Conservation (phyloP, 2,888 invertebrate genomes). For the Stictocephala bisonia region DNA sequence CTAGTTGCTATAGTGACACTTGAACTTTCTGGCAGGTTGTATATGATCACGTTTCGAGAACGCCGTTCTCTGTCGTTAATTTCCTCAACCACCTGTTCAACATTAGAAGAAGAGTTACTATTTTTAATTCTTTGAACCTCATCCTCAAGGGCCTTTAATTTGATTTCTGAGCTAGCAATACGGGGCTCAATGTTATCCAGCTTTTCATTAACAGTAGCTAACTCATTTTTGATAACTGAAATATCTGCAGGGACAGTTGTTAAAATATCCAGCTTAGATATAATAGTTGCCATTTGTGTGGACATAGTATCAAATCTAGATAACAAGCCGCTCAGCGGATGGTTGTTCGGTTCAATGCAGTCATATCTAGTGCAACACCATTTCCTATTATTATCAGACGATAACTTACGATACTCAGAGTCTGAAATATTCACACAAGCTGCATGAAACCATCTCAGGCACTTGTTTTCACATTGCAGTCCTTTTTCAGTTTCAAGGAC, state of each 20-base stretch:
- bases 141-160: neutral
- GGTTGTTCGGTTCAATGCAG: neutral
- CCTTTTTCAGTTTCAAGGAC: neutral
- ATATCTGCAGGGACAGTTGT: neutral
- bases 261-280: neutral
- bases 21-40: conserved; percentile 1
- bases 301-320: conserved; percentile 3
- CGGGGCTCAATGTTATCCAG: conserved; percentile 4
- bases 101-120: neutral
- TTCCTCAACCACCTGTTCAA: neutral
- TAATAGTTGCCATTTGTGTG: conserved; percentile 12
- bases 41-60: neutral
- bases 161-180: neutral
- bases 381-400: neutral
- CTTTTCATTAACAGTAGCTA: conserved; percentile 6
- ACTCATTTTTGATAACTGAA: neutral
- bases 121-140: neutral
- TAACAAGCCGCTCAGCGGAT: neutral
- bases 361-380: neutral
- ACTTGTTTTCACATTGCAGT: conserved; percentile 13
- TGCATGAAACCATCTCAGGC: conserved; percentile 15
- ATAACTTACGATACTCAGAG: neutral
- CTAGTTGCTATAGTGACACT: neutral
- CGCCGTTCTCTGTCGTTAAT: neutral
- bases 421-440: conserved; percentile 10